Evolutionary conservation across 1,140 invertebrate genomes (phyloP).

Genomic region (Drosophila littoralis): DNA sequence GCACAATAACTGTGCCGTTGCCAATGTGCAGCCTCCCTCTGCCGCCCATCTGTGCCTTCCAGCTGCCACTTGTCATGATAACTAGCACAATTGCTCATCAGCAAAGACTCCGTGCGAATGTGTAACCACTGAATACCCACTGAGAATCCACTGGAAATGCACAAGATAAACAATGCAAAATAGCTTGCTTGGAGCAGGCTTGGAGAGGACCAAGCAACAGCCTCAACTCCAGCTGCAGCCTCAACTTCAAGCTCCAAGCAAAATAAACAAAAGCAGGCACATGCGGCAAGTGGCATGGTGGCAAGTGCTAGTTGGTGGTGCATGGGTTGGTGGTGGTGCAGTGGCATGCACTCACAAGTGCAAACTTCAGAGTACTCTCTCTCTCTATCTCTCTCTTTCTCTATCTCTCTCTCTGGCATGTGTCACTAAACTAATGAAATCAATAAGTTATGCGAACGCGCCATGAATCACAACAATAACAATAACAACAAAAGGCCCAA

Average conservation of each 20-base stretch:
- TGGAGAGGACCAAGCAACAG: not conserved
- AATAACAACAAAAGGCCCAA: slow-evolving; percentile 61
- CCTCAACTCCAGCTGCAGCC: not conserved
- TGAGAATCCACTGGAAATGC: slow-evolving; percentile 31
- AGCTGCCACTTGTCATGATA: slow-evolving; percentile 4
- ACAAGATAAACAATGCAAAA: slow-evolving; percentile 41
- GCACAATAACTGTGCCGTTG: slow-evolving; percentile 9
- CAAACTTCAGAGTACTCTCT: slow-evolving; percentile 51
- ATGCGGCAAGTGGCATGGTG: slow-evolving; percentile 3
- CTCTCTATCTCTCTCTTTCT: slow-evolving; percentile 2
- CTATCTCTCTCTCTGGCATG: slow-evolving; percentile 33
- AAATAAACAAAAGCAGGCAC: slow-evolving; percentile 25
- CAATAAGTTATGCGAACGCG: slow-evolving; percentile 68
- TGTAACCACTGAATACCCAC: slow-evolving; percentile 13
- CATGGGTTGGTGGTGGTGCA: slow-evolving; percentile 1
- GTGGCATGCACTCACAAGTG: slow-evolving; percentile 74
- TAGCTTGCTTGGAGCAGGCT: slow-evolving; percentile 5
- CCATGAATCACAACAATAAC: slow-evolving; percentile 73
- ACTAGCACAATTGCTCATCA: slow-evolving; percentile 54
- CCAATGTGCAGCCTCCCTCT: not conserved
- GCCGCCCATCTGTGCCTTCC: not conserved
- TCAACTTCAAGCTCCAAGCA: slow-evolving; percentile 7
- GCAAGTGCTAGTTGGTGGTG: slow-evolving; percentile 8
- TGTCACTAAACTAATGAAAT: slow-evolving; percentile 82
- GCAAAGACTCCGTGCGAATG: slow-evolving; percentile 7